phyloP scores from a whole-genome alignment of 2,888 invertebrate species.

The Rhingia rostrata region DNA sequence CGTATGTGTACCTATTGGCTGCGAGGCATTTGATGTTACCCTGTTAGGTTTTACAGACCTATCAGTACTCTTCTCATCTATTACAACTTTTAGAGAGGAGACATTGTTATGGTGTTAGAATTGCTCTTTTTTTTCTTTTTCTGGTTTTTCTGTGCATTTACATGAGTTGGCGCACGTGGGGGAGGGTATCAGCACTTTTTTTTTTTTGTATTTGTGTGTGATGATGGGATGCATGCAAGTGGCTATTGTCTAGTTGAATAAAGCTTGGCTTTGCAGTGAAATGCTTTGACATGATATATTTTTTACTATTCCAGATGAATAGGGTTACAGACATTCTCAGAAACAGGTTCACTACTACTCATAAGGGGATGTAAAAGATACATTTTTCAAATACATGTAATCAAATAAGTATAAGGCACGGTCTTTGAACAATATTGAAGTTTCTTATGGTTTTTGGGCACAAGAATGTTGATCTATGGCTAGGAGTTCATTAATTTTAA shows the following conservation, averaged over 20 bases:
- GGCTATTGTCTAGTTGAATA: too few relatives aligned
- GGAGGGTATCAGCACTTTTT: too few relatives aligned
- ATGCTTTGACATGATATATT: not conserved
- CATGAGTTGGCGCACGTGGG: too few relatives aligned
- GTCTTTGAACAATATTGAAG: too few relatives aligned
- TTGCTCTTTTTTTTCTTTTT: slow-evolving; percentile 5
- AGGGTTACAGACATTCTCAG: not conserved
- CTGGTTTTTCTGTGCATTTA: not conserved
- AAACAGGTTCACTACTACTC: not conserved
- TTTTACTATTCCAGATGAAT: not conserved
- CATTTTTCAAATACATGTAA: too few relatives aligned
- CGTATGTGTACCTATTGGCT: slow-evolving; percentile 31
- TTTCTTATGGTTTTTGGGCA: too few relatives aligned
- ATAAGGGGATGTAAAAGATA: too few relatives aligned
- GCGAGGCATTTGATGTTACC: slow-evolving; percentile 53
- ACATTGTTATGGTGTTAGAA: not conserved
- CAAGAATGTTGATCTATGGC: too few relatives aligned
- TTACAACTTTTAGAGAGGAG: slow-evolving; percentile 52
- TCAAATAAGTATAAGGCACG: too few relatives aligned
- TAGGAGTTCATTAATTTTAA: too few relatives aligned
- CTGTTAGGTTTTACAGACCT: slow-evolving; percentile 71
- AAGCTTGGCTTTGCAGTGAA: not conserved
- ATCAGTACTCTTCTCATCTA: slow-evolving; percentile 66
- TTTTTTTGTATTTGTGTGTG: too few relatives aligned
- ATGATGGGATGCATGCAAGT: too few relatives aligned